phyloP scores from a whole-genome alignment of 2,113 vertebrate species.

The Daphoenositta chrysoptera region DNA sequence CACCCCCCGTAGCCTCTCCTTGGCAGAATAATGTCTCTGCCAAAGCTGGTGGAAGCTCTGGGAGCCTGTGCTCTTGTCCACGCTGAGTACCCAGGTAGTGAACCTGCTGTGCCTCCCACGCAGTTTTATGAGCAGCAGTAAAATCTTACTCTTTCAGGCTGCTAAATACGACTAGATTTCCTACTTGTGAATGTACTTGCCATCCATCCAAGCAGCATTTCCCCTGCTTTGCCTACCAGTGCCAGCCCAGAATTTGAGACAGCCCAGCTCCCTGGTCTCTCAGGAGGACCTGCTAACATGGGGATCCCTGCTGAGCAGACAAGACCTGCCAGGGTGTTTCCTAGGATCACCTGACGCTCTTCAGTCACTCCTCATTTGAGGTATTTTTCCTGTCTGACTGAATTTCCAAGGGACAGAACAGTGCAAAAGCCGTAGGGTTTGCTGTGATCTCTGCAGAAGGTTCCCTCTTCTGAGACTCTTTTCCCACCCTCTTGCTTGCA shows the following conservation, averaged over 20 bases:
- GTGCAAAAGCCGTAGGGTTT: neutral
- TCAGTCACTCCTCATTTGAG: neutral
- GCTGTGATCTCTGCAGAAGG: conserved; percentile 51
- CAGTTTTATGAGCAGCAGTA: neutral
- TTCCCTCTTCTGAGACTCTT: conserved; percentile 30
- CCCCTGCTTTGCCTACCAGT: neutral
- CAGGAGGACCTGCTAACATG: neutral
- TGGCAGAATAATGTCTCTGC: neutral
- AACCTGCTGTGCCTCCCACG: neutral
- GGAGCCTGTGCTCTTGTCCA: neutral
- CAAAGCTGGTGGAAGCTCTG: neutral
- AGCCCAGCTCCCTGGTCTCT: neutral
- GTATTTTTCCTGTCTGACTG: neutral
- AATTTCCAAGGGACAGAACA: conserved; percentile 13
- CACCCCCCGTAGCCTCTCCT: neutral
- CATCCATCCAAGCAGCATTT: neutral
- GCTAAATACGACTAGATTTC: neutral
- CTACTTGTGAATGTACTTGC: neutral
- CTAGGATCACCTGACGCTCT: neutral
- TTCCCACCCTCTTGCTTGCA: conserved; percentile 18
- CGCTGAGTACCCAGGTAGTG: neutral
- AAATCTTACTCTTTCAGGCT: neutral
- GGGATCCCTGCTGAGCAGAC: neutral
- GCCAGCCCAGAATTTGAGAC: neutral
- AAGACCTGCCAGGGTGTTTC: neutral